Evolutionary conservation across 1,140 invertebrate species (phyloP), one percentile per base, ranked within the genome.

Genomic region (Homalodisca vitripennis): DNA sequence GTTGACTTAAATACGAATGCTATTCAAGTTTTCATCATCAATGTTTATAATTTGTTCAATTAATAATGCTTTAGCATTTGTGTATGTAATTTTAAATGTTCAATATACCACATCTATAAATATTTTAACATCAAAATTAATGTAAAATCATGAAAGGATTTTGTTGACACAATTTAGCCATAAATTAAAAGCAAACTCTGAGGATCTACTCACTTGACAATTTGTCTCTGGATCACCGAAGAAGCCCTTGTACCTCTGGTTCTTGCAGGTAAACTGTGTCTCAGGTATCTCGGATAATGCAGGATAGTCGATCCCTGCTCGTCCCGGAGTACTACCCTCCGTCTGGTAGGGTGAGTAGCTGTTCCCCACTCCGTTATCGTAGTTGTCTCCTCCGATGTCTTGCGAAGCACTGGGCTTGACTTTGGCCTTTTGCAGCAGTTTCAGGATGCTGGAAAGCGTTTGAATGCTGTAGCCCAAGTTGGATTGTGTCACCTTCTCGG

Each of bases 241-340:
- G 79, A 95, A 95, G 55, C 93, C 92, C 74, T 94, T 94, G 78
- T 94, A 94, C 10, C 92, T 82, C 77, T 94, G 92, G 34, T 89
- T 85, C 65, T 91, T 91, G 78, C 93, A 95, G 77, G 87, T 86
- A 77, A 95, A 95, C 70, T 81, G 84, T 0, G 93, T 95, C 70
- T 85, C 79, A 0, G 93, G 93, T 65, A 95, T 93, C 26, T 80
- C 82, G 1, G 87, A 84, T 13, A 92, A 85, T 27, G 86, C 89
- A 0, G 93, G 93, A 81, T 94, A 95, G 79, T 95, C 92, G 2
- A 93, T 79, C 20, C 92, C 89, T 0, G 92, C 88, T 68, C 86
- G 84, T 26, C 93, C 92, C 1, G 89, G 88, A 12, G 89, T 91
- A 6, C 87, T 88, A 17, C 89, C 86, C 77, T 88, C 81, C 71